Base-by-base conservation (phyloP, 1,140 invertebrate genomes). In the Homarus americanus region DNA sequence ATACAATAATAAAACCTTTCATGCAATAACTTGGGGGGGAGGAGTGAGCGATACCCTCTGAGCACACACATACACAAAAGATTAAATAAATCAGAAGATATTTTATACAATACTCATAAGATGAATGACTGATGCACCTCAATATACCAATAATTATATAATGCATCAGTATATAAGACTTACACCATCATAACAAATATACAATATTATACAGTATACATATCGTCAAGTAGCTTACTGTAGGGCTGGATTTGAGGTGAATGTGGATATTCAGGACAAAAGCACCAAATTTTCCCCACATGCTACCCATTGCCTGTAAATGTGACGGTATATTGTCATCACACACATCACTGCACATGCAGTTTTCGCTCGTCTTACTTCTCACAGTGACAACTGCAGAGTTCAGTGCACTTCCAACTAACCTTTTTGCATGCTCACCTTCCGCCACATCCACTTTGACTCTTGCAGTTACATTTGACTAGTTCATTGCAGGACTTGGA, bases 321-420 rank as follows among this genome's bases (percentile, higher is more conserved):
- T 17, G 32, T 28, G 10, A 28, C 32, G 10, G 10, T 10, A 12
- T 9, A 9, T 15, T 75, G 72, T 34, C 10, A 24, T 24, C 32
- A 75, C 28, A 40, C 7, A 79, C 53, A 63, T 10, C 10, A 41
- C 15, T 12, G 28, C 10, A 79, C 7, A 40, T 34, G 15, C 9
- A 15, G 40, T 79, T 17, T 40, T 7, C 9, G 9, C 15, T 79
- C 10, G 15, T 34, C 15, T 36, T 79, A 28, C 76, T 15, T 40
- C 66, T 72, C 24, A 72, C 66, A 72, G 34, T 72, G 24, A 24
- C 66, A 72, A 72, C 66, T 72, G 24, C 24, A 72, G 66, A 49
- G 49, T 58, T 82, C 79, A 32, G 79, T 82, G n/a, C 79, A 82
- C 36, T 32, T 82, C 40, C 79, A 82, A 41, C 36, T 15, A 28